Percentiles rank a stretch among this genome's conserved stretches.
These are phyloP conservation scores for Hepsetus odoe DNA, from an alignment of 2,113 vertebrate species.

Conservation along the genomic window DNA sequence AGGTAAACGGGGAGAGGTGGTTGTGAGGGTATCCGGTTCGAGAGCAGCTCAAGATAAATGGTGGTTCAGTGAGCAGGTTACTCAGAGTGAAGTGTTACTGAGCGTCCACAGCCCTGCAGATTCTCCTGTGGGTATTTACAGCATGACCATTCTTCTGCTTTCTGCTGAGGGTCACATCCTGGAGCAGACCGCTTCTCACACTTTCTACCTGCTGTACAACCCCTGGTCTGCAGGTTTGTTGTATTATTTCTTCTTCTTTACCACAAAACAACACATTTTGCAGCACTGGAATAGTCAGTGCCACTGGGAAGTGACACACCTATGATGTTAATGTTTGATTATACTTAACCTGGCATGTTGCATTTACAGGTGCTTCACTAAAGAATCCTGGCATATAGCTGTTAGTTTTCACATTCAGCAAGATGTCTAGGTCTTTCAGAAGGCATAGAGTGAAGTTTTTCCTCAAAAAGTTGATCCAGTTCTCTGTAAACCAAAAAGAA, in stretches of 20 bases:
- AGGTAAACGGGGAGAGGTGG: constrained; percentile 76
- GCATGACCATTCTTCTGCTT: constrained; percentile 70
- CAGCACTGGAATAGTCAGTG: too few species aligned
- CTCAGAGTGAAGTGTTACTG: constrained; percentile 67
- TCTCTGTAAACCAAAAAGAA: too few species aligned
- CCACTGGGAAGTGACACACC: too few species aligned
- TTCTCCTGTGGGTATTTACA: constrained; percentile 83
- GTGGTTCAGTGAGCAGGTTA: constrained; percentile 71
- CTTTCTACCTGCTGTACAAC: constrained; percentile 90
- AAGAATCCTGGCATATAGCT: too few species aligned
- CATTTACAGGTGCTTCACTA: too few species aligned
- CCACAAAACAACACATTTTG: background rate
- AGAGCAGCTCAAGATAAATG: constrained; percentile 55
- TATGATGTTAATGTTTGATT: too few species aligned
- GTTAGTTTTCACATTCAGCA: too few species aligned
- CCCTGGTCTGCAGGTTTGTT: constrained; percentile 89
- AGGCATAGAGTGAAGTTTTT: too few species aligned
- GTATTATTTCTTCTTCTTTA: background rate
- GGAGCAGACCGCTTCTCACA: constrained; percentile 63
- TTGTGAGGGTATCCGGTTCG: constrained; percentile 64
- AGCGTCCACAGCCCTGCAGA: constrained; percentile 78
- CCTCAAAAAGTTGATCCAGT: too few species aligned
- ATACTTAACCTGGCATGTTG: too few species aligned
- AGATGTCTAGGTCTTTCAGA: too few species aligned
- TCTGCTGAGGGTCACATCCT: constrained; percentile 65